These are phyloP conservation scores for Camponotus fellah DNA, from an alignment of 2,888 invertebrate species.

Conservation along the genomic window DNA sequence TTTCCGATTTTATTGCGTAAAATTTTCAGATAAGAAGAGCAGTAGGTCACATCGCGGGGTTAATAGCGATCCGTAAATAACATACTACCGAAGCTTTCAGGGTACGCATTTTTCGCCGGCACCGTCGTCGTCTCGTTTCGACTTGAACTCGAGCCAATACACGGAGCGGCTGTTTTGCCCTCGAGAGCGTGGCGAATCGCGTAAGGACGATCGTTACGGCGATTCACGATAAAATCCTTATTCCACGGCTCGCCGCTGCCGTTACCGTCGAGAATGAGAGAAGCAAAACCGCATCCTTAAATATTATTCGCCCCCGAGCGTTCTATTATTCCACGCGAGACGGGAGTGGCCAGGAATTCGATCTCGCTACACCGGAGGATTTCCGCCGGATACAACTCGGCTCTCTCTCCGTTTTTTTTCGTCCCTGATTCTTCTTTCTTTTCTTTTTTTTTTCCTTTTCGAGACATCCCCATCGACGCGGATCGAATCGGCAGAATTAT, in stretches of 20 bases:
- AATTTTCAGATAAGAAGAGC: conserved; percentile 21
- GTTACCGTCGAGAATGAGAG: conserved; percentile 5
- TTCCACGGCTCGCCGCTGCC: conserved; percentile 45
- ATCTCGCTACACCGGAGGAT: conserved; percentile 30
- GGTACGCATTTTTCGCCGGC: conserved; percentile 60
- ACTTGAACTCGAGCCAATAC: conserved; percentile 65
- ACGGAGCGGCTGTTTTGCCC: conserved; percentile 52
- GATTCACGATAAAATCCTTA: conserved; percentile 69
- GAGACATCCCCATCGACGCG: conserved; percentile 30
- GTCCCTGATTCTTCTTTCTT: background rate
- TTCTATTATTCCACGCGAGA: conserved; percentile 50
- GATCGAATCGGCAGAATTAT: conserved; percentile 57
- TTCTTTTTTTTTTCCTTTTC: background rate
- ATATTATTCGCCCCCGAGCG: conserved; percentile 48
- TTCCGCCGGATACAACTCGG: conserved; percentile 29
- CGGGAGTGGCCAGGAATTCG: conserved; percentile 49
- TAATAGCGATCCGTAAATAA: conserved; percentile 28
- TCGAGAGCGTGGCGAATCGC: conserved; percentile 47
- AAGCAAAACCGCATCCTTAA: conserved; percentile 53
- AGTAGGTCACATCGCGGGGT: background rate
- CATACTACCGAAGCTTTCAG: background rate
- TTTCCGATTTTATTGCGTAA: conserved; percentile 20
- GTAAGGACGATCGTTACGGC: conserved; percentile 68
- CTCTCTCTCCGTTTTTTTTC: background rate
- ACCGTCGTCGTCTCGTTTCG: conserved; percentile 60